phyloP scores from a whole-genome alignment of 1,140 invertebrate genomes.

The Cecropterus lyciades region DNA sequence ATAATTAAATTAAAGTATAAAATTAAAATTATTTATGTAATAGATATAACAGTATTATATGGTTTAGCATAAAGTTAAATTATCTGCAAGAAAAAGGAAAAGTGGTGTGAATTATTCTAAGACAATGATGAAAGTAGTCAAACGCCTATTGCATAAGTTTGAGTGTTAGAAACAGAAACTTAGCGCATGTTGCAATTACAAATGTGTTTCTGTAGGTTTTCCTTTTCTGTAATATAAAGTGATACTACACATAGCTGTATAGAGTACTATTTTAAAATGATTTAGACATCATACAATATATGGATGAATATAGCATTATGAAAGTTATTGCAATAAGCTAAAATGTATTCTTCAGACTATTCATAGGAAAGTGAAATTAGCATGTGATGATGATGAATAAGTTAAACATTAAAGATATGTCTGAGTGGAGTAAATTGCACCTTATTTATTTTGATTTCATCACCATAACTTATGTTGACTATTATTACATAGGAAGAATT shows the following conservation, averaged over 20 bases:
- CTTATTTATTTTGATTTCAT: background rate
- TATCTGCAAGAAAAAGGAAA: constrained; percentile 18
- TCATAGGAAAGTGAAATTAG: background rate
- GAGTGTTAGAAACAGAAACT: constrained; percentile 11
- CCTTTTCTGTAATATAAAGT: no score
- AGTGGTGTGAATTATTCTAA: constrained; percentile 25
- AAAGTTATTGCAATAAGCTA: background rate
- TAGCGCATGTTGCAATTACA: background rate
- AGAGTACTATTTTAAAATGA: no score
- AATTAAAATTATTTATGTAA: no score
- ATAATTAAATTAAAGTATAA: no score
- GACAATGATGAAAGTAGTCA: constrained; percentile 30
- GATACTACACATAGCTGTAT: no score
- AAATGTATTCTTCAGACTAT: background rate
- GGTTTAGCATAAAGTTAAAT: no score
- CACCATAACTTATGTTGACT: background rate
- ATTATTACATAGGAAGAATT: background rate
- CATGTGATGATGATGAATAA: no score
- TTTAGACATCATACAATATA: no score
- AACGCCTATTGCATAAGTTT: constrained; percentile 27
- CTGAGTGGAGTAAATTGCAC: background rate
- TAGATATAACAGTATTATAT: no score
- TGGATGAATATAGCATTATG: background rate
- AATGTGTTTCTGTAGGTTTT: background rate
- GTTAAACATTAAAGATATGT: background rate